These are phyloP conservation scores for Aphrophora alni DNA, from an alignment of 2,888 invertebrate genomes.

Conservation along the genomic window DNA sequence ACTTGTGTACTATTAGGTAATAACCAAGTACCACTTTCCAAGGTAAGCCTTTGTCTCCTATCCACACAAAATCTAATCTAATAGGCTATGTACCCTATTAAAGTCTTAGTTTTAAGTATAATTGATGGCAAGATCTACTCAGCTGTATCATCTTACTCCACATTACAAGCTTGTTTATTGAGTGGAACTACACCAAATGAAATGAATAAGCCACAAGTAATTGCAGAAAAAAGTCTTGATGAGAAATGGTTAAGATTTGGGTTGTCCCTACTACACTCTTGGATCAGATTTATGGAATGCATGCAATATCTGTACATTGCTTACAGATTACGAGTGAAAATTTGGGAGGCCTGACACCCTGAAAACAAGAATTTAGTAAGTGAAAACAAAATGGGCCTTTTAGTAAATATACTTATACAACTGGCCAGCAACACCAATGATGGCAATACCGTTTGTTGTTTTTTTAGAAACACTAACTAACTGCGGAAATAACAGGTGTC, in stretches of 20 bases:
- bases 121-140: conserved; percentile 2
- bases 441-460: neutral
- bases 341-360: neutral
- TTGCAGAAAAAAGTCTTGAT: conserved; percentile 10
- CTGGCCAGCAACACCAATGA: conserved; percentile 13
- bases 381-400: conserved; percentile 7
- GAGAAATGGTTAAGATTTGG: conserved; percentile 2
- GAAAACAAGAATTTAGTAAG: neutral
- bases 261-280: neutral
- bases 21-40: no score
- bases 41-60: no score
- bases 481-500: neutral
- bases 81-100: no score
- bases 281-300: conserved; percentile 16
- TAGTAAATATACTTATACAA: neutral
- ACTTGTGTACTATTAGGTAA: no score
- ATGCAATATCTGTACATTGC: neutral
- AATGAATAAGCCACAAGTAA: neutral
- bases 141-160: neutral
- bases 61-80: no score
- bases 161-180: conserved; percentile 12
- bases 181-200: neutral
- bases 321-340: neutral
- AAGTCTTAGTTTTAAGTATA: conserved; percentile 17
- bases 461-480: conserved; percentile 2